Conservation (phyloP, 2,113 vertebrate species). For the Condylura cristata region DNA sequence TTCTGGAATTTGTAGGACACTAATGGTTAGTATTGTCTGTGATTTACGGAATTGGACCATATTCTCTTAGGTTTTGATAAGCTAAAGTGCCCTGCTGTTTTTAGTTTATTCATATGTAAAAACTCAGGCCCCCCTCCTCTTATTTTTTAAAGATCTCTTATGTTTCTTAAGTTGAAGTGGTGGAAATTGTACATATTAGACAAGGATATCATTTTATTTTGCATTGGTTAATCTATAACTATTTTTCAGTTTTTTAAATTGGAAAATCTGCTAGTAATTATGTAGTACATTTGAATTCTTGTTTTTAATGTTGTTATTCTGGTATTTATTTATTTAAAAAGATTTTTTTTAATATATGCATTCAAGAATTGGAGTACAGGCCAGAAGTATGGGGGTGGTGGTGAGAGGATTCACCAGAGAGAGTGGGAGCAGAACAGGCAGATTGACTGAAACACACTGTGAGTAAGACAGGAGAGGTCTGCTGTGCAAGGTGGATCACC, state of each 20-base stretch:
- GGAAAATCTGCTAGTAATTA: neutral
- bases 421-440: too few relatives aligned
- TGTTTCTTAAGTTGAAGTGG: neutral
- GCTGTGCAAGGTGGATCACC: too few relatives aligned
- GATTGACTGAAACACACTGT: too few relatives aligned
- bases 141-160: neutral
- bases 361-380: too few relatives aligned
- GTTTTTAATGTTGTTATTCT: neutral
- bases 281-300: constrained; percentile 2
- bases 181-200: neutral
- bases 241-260: too few relatives aligned
- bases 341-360: too few relatives aligned
- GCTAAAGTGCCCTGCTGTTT: neutral
- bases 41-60: neutral
- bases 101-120: constrained; percentile 8
- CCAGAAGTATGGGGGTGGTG: too few relatives aligned
- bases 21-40: neutral
- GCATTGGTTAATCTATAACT: neutral
- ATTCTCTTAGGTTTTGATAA: constrained; percentile 5
- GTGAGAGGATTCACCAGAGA: too few relatives aligned
- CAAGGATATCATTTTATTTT: neutral
- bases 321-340: neutral
- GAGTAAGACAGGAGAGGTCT: too few relatives aligned
- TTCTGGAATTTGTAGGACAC: neutral
- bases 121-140: neutral